Conservation (phyloP, 2,888 invertebrate genomes). For the Sinotaia quadrata region DNA sequence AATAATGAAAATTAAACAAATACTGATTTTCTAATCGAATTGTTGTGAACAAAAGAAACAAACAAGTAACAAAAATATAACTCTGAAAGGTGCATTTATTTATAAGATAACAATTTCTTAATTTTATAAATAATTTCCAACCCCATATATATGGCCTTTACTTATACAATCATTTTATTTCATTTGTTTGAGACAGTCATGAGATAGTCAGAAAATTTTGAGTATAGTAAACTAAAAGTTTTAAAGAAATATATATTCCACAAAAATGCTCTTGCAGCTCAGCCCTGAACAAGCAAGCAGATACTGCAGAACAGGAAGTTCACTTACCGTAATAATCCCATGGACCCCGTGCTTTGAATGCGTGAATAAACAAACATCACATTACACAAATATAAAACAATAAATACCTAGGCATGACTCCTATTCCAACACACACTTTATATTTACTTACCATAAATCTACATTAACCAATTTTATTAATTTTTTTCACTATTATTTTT, state of each 20-base stretch:
- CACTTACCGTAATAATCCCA: constrained; percentile 99
- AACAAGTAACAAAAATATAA: background rate
- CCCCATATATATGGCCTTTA: no score
- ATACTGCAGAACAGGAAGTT: constrained; percentile 19
- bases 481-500: no score
- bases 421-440: background rate
- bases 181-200: no score
- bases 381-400: background rate
- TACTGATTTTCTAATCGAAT: no score
- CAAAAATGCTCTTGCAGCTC: background rate
- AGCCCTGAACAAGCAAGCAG: background rate
- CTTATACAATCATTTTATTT: no score
- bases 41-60: background rate
- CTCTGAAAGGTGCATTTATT: constrained; percentile 35
- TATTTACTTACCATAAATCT: no score
- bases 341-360: constrained; percentile 80
- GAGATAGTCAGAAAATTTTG: no score
- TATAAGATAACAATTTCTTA: background rate
- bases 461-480: no score
- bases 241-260: no score
- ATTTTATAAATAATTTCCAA: no score
- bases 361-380: constrained; percentile 22
- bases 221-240: no score
- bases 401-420: background rate
- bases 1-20: no score